Evolutionary conservation across 2,888 invertebrate genomes (phyloP), one percentile per base, ranked within the genome.

Genomic region (Thymelicus acteon): DNA sequence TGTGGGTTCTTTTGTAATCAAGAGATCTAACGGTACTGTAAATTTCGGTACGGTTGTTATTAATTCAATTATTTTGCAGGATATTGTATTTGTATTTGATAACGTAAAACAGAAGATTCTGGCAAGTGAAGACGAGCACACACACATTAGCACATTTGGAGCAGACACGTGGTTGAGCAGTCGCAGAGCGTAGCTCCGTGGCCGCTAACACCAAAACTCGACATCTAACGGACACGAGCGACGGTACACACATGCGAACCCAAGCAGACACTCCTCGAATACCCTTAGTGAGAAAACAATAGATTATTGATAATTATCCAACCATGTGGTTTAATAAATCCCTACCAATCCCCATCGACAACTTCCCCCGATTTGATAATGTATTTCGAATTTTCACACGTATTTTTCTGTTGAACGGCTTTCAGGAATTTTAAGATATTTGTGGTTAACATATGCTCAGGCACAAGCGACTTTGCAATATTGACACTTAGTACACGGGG

Each of bases 181-280:
- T 87, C 88, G 87, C 86, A 84, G 87, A 85, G 82, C 84, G 83
- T 82, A 85, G 83, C 85, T 82, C 83, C 81, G 78, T 81, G 88
- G 88, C 86, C 86, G 82, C 91, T 90, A 92, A 92, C 92, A 92
- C 85, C 87, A 84, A 90, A 82, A 92, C 91, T 89, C 90, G 88
- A 91, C 93, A 92, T 87, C 92, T 93, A 93, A 87, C 91, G 88
- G 89, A 90, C 89, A 85, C 86, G 87, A 85, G 85, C 89, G 86
- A 80, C 82, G 81, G 81, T 83, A 77, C 79, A 78, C 69, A 80
- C 88, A 90, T 90, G 89, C 89, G 82, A 78, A 78, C 78, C 74
- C 76, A 72, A 77, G 79, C 78, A 73, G 77, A 79, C 80, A 65
- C 82, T 77, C 79, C 82, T 80, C 83, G 82, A 83, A 83, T 82